Conservation (phyloP, 1,140 invertebrate genomes). For the Drosophila chauvacae region DNA sequence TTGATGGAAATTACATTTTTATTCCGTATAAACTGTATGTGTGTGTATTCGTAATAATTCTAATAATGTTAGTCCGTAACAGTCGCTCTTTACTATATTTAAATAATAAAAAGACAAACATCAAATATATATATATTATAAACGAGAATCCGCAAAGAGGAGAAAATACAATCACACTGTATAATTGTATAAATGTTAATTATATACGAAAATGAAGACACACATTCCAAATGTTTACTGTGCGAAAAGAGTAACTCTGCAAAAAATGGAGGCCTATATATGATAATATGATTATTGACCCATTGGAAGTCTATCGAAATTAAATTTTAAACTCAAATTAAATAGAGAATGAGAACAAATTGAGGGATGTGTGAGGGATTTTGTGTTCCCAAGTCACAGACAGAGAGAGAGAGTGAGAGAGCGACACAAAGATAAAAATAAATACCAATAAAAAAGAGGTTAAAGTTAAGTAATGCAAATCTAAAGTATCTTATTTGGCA, state of each 20-base stretch:
- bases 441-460: slow-evolving; percentile 36
- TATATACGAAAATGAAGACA: slow-evolving; percentile 54
- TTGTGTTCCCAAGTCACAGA: slow-evolving; percentile 44
- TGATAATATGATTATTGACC: slow-evolving; percentile 54
- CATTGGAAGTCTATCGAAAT: slow-evolving; percentile 63
- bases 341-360: slow-evolving; percentile 22
- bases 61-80: slow-evolving; percentile 71
- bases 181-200: slow-evolving; percentile 76
- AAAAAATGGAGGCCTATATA: slow-evolving; percentile 36
- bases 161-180: slow-evolving; percentile 66
- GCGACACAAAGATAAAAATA: slow-evolving; percentile 43
- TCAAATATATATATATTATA: slow-evolving; percentile 40
- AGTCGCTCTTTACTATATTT: slow-evolving; percentile 72
- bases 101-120: slow-evolving; percentile 52
- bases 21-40: slow-evolving; percentile 69
- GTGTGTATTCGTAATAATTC: slow-evolving; percentile 66
- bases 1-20: slow-evolving; percentile 62
- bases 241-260: slow-evolving; percentile 45
- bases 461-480: slow-evolving; percentile 27
- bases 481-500: not conserved
- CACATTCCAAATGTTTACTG: slow-evolving; percentile 78
- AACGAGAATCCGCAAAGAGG: not conserved
- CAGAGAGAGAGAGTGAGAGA: slow-evolving; percentile 16
- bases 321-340: slow-evolving; percentile 71
- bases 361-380: slow-evolving; percentile 18